Evolutionary conservation across 2,113 vertebrate species (phyloP).

Genomic region (Semnopithecus entellus): DNA sequence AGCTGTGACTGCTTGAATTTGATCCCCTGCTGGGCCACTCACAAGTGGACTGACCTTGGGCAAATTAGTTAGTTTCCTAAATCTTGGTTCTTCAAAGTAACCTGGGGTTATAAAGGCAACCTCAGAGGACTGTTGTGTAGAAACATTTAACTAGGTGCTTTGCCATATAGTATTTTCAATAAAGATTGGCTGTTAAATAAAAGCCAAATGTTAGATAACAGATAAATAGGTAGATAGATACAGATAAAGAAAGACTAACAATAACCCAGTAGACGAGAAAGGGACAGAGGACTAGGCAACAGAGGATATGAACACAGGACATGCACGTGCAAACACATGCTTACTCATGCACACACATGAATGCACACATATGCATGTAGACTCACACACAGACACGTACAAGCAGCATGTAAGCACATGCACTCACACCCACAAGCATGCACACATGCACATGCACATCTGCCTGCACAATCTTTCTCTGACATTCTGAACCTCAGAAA

Average conservation of each 20-base stretch:
- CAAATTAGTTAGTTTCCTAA: neutral
- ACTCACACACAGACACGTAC: neutral
- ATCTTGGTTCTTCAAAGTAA: slow-evolving; percentile 25
- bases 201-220: neutral
- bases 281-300: neutral
- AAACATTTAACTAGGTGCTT: neutral
- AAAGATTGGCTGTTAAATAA: slow-evolving; percentile 37
- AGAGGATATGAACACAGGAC: neutral
- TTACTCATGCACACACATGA: neutral
- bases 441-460: neutral
- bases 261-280: neutral
- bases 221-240: neutral
- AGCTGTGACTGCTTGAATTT: neutral
- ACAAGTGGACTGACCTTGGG: neutral
- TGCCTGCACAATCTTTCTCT: neutral
- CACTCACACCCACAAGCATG: neutral
- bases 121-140: neutral
- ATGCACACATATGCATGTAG: neutral
- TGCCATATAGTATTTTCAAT: neutral
- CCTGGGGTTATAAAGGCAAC: neutral
- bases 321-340: neutral
- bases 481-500: neutral
- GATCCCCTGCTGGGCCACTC: neutral
- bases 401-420: neutral
- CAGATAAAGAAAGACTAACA: neutral